phyloP scores from a whole-genome alignment of 2,888 invertebrate species.

The Drosophila mimica region DNA sequence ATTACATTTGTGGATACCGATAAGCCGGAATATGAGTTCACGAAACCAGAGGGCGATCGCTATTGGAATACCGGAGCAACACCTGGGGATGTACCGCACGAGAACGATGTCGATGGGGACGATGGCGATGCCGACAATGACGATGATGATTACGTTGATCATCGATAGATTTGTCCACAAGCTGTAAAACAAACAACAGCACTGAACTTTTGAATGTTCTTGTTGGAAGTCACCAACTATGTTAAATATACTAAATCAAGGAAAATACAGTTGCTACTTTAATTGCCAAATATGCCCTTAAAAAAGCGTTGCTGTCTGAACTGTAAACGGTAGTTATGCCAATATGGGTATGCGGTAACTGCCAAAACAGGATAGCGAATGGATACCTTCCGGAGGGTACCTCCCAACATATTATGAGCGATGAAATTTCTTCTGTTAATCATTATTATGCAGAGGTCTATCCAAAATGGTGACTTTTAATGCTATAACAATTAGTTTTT shows the following conservation, averaged over 20 bases:
- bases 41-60: conserved; percentile 69
- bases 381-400: neutral
- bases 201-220: neutral
- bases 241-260: neutral
- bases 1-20: conserved; percentile 64
- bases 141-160: conserved; percentile 64
- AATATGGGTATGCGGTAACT: neutral
- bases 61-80: conserved; percentile 66
- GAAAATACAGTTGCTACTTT: neutral
- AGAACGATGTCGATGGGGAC: conserved; percentile 35
- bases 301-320: neutral
- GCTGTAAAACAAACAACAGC: neutral
- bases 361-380: neutral
- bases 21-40: conserved; percentile 66
- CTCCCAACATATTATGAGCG: neutral
- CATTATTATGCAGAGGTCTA: neutral
- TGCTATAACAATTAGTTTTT: neutral
- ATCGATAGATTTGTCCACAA: conserved; percentile 35
- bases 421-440: neutral
- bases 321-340: neutral
- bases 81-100: conserved; percentile 56
- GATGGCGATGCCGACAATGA: conserved; percentile 10
- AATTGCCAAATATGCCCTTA: neutral
- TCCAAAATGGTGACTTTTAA: neutral
- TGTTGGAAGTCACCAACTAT: neutral